Base-by-base conservation (phyloP, 2,888 invertebrate species). In the Phoronis australis region DNA sequence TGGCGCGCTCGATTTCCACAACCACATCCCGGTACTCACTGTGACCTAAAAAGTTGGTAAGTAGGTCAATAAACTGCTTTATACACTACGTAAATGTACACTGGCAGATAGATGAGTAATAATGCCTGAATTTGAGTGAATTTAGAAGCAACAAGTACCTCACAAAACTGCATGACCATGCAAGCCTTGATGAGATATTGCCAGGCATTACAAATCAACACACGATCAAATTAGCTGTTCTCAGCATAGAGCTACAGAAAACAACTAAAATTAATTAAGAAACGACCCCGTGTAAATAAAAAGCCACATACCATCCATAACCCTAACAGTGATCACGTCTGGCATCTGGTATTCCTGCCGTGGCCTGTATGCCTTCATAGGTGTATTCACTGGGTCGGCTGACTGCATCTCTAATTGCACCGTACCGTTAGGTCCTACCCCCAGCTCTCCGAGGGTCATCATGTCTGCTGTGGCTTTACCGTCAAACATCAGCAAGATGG, bases 351-450 rank as follows among this genome's bases (percentile, higher is more conserved):
- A 73, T 44, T 71, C 69, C 48, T 72, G 66, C 46, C 65, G 56
- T 3, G 69, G 69, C 38, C 66, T 55, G 60, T 70, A 73, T 1
- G 65, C 55, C 53, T 69, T 71, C 52, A 75, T 66, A 35, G 76
- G 76, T 9, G 64, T 64, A 52, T 71, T 71, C 4, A 71, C 62
- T 1, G 75, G 75, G 48, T 75, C 75, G n/a, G 68, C 61, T 4
- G 75, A 75, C 57, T 68, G 66, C 56, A 75, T 56, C 48, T 75
- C 74, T 37, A 76, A 54, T 56, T 73, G 71, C 2, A 76, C 63
- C 4, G 73, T 75, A 3, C 71, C 73, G 58, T 75, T 75, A 5
- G 75, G 73, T 21, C 71, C 71, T 1, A 75, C 74, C 1, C 75
- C 74, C 15, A 75, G 64, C 20, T 70, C 71, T 4, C 64, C 69